These are phyloP conservation scores for Lasius platythorax DNA, from an alignment of 2,888 invertebrate species.

Conservation along the genomic window DNA sequence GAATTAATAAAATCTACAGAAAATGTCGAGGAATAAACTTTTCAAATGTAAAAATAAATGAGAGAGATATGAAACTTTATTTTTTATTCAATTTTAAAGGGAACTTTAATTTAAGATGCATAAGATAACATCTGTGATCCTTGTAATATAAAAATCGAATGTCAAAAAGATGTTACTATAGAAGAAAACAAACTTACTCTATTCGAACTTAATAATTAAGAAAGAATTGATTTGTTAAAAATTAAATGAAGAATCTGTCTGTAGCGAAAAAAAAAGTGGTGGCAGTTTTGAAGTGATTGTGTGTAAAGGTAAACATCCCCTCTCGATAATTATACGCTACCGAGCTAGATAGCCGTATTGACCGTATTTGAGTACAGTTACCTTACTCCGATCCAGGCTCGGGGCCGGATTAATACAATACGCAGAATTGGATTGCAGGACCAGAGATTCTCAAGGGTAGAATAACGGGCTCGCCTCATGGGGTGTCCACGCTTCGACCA, in stretches of 20 bases:
- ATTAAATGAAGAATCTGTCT: not conserved
- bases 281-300: not conserved
- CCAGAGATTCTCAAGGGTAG: constrained; percentile 83
- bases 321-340: not conserved
- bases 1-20: not conserved
- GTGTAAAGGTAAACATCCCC: not conserved
- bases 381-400: constrained; percentile 7
- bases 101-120: not conserved
- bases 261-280: not conserved
- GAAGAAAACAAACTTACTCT: not conserved
- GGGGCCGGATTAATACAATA: constrained; percentile 65
- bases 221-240: constrained; percentile 3
- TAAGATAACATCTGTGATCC: not conserved
- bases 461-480: constrained; percentile 82
- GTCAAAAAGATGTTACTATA: not conserved
- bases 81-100: not conserved
- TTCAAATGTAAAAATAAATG: not conserved
- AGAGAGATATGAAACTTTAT: not conserved
- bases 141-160: not conserved
- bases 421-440: constrained; percentile 82
- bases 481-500: constrained; percentile 84
- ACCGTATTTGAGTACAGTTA: not conserved
- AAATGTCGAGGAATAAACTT: not conserved
- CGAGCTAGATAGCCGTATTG: not conserved
- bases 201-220: not conserved